Evolutionary conservation across 2,113 vertebrate genomes (phyloP).

Genomic region (Lagenorhynchus albirostris): DNA sequence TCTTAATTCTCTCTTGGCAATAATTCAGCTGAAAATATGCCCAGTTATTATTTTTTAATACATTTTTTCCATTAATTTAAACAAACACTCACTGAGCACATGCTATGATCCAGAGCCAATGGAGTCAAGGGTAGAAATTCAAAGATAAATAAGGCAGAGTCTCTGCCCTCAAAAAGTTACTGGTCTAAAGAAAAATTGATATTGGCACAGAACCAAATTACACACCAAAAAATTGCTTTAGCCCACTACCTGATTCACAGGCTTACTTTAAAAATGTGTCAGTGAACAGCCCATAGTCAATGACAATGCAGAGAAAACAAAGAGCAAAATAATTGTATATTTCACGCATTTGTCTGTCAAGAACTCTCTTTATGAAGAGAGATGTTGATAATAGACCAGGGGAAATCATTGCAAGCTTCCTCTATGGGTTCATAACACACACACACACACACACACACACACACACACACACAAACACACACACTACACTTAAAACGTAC

Average conservation of each 20-base stretch:
- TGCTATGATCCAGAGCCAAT: not conserved
- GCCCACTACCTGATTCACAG: not conserved
- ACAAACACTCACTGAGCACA: not conserved
- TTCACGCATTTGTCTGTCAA: not conserved
- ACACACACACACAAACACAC: not conserved
- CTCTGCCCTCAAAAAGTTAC: not conserved
- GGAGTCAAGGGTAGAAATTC: not conserved
- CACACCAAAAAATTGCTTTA: not conserved
- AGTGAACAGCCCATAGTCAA: not conserved
- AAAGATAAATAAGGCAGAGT: not conserved
- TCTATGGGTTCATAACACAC: not conserved
- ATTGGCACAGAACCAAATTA: not conserved
- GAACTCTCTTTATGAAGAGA: conserved; percentile 11
- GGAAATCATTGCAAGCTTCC: not conserved
- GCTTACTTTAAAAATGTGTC: not conserved
- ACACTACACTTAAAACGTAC: not conserved
- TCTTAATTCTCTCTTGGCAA: not conserved
- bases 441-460: not conserved
- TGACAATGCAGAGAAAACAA: not conserved
- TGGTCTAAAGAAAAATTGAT: not conserved
- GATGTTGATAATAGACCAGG: not conserved
- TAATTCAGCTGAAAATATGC: not conserved
- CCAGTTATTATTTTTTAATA: not conserved
- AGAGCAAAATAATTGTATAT: not conserved
- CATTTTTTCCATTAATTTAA: not conserved